Base-by-base conservation (phyloP, 2,888 invertebrate species). In the Cephus runcator region DNA sequence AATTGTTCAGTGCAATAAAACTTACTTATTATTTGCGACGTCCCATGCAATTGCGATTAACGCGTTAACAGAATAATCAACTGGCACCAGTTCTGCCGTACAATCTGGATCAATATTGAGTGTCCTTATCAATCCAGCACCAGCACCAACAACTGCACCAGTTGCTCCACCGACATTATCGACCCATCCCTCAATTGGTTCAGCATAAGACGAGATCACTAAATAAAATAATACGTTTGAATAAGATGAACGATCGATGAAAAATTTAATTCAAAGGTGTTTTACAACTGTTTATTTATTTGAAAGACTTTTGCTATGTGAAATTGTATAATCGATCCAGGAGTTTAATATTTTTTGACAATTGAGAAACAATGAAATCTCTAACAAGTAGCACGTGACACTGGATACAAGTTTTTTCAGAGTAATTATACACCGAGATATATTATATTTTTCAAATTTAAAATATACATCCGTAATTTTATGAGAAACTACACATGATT, bases 81-180 rank as follows among this genome's bases (percentile, higher is more conserved):
- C 93, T 1, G 93, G 93, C 73, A 93, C 92, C 73, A 93, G 77
- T 81, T 92, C 89, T 1, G 92, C 92, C 69, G 87, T 84, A 12
- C 88, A 86, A n/a, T 88, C 79, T 4, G 85, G 78, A 71, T 91
- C 87, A 1, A 90, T 83, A 12, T 88, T 86, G 23, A 91, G 82
- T 0, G 92, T 89, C 69, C 92, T 89, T 40, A 96, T 87, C 0
- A 95, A 90, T 12, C 96, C 96, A 77, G 94, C 93, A 12, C 94
- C 94, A 23, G 91, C 90, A 6, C 93, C 93, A 34, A 92, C 92
- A 23, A 92, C 79, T 34, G 92, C 88, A 56, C 92, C 92, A 15
- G 92, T 92, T 74, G 93, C 92, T 34, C 96, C 96, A 88, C 94
- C 95, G 79, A 94, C 92, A 88, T 95, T 96, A 89, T 95, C 95